Percentiles rank a stretch among this genome's conserved stretches.
phyloP scores from a whole-genome alignment of 2,113 vertebrate genomes.

The Calidris pygmaea region DNA sequence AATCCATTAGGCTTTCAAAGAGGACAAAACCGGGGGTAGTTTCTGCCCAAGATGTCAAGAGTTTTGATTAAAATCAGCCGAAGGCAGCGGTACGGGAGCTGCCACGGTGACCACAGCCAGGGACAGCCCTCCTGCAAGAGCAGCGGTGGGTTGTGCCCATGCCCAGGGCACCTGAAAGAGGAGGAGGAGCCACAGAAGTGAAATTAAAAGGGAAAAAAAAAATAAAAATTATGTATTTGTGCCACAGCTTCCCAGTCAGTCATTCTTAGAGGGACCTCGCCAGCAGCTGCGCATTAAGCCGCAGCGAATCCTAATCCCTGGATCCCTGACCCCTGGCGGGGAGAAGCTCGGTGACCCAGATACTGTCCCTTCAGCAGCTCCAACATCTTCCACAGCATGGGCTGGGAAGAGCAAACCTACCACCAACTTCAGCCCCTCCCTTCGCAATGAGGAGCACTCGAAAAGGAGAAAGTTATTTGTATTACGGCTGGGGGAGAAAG shows the following conservation, averaged over 20 bases:
- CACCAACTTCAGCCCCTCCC: neutral
- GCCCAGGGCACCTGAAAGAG: neutral
- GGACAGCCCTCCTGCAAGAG: neutral
- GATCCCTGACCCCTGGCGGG: neutral
- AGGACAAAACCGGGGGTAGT: rapidly evolving
- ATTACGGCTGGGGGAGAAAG: rapidly evolving
- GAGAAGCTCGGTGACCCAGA: constrained; percentile 21
- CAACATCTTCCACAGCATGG: rapidly evolving
- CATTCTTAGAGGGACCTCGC: neutral
- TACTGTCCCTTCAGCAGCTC: neutral
- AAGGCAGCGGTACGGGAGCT: rapidly evolving
- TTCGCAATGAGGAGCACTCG: rapidly evolving
- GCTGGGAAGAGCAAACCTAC: neutral
- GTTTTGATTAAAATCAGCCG: rapidly evolving
- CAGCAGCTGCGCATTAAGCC: neutral
- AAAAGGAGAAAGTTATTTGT: neutral
- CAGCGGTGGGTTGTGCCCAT: neutral
- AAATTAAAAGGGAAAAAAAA: neutral
- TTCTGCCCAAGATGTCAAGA: neutral
- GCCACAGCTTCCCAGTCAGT: neutral
- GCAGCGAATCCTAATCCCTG: neutral
- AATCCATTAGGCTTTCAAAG: neutral
- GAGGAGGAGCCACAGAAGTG: neutral
- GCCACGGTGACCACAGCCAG: neutral
- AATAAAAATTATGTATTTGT: neutral